A percentile compares a stretch with the other conserved stretches of the same genome.
phyloP scores from a whole-genome alignment of 2,888 invertebrate species.

The Listrodromus nycthemerus region DNA sequence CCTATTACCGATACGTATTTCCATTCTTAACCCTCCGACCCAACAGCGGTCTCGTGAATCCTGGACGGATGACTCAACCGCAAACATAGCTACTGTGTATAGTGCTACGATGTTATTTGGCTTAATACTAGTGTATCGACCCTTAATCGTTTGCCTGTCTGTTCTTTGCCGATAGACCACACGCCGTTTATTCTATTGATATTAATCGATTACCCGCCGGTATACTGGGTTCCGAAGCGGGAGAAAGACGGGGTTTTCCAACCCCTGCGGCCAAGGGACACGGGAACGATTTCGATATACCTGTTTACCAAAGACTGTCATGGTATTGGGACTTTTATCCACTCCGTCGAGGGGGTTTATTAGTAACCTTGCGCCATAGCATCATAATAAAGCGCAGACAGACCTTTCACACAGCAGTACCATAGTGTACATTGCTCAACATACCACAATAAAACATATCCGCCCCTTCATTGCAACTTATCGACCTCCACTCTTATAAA shows the following conservation, averaged over 20 bases:
- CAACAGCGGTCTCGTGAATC: slow-evolving; percentile 18
- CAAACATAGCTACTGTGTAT: slow-evolving; percentile 24
- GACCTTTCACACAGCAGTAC: slow-evolving; percentile 24
- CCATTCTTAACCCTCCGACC: background rate
- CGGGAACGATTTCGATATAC: slow-evolving; percentile 58
- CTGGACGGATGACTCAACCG: slow-evolving; percentile 31
- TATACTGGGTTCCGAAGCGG: slow-evolving; percentile 9
- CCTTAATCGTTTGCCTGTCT: slow-evolving; percentile 41
- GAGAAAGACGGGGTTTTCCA: slow-evolving; percentile 35
- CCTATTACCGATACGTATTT: background rate
- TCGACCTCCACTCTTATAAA: slow-evolving; percentile 22
- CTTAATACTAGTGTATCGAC: slow-evolving; percentile 47
- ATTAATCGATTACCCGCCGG: slow-evolving; percentile 80
- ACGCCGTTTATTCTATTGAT: slow-evolving; percentile 82
- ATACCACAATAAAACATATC: slow-evolving; percentile 52
- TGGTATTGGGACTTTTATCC: slow-evolving; percentile 47
- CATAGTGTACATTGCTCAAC: slow-evolving; percentile 19
- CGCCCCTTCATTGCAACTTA: slow-evolving; percentile 41
- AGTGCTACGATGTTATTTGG: background rate
- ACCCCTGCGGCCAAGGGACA: slow-evolving; percentile 56
- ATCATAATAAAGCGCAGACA: slow-evolving; percentile 55
- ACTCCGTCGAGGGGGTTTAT: slow-evolving; percentile 53
- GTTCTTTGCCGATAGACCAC: slow-evolving; percentile 55
- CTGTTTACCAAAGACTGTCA: slow-evolving; percentile 62
- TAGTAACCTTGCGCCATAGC: slow-evolving; percentile 55